Base-by-base conservation (phyloP, 2,888 invertebrate genomes). In the Scrobipalpa atriplicella region DNA sequence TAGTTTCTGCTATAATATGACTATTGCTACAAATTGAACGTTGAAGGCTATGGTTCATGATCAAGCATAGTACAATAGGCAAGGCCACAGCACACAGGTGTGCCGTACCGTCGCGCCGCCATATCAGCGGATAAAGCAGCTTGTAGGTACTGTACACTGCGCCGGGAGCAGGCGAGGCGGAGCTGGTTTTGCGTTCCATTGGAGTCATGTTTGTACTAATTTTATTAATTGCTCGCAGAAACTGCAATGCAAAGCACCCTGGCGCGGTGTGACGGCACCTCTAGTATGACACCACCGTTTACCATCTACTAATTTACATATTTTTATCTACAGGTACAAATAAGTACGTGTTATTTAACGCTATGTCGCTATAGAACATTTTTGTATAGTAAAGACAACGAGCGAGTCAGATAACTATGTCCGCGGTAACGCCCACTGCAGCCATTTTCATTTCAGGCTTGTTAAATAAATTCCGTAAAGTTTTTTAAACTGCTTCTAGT, bases 61-160 rank as follows among this genome's bases (percentile, higher is more conserved):
- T 65, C 67, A 62, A 21, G 47, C 62, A 29, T 13, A 29, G 61
- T 64, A 73, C 75, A 73, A 72, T 71, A 62, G 47, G 36, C 73
- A 73, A 77, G 77, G 75, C 67, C 76, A 61, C 47, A 18, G 39
- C 18, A 60, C 52, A 70, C 69, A 71, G 74, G 73, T 72, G 74
- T 70, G 72, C 70, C 69, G 67, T 58, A 29, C 18, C 43, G 62
- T 7, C 38, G 52, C 38, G 67, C 64, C n/a, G 39, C 68, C 66
- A 69, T 71, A 66, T 65, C 65, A 61, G 66, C 65, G 65, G 21
- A 29, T 29, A 29, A 29, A 29, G 29, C 2, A 3, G 29, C 29
- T 29, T 29, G 29, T n/a, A n/a, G n/a, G n/a, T n/a, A n/a, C n/a
- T n/a, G n/a, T 29, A 29, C 29, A 29, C 29, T 29, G 29, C 29